Evolutionary conservation across 2,888 invertebrate genomes (phyloP).

Genomic region (Trichacis sp.): DNA sequence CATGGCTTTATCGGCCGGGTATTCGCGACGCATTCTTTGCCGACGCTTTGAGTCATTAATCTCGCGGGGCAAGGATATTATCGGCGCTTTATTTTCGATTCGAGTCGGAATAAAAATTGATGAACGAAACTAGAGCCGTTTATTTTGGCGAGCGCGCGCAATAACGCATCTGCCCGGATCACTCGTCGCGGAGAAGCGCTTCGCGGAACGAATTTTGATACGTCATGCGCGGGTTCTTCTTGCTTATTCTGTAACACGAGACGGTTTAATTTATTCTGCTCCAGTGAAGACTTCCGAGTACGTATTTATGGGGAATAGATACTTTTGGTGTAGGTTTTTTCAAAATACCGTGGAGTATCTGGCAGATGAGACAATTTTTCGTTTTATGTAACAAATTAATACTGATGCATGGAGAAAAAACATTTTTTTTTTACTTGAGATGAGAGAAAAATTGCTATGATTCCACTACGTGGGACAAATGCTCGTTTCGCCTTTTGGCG

Average conservation of each 20-base stretch:
- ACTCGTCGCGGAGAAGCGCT: not conserved
- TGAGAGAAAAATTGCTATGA: too few relatives aligned
- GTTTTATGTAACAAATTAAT: too few relatives aligned
- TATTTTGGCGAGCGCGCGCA: not conserved
- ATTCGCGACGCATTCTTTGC: not conserved
- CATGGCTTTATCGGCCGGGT: not conserved
- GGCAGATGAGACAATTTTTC: too few relatives aligned
- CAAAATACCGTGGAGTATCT: too few relatives aligned
- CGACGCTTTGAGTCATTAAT: not conserved
- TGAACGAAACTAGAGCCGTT: not conserved
- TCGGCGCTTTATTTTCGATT: too few relatives aligned
- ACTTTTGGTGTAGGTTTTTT: not conserved
- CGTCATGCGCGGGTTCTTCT: not conserved
- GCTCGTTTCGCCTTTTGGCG: too few relatives aligned
- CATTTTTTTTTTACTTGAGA: too few relatives aligned
- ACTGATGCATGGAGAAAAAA: too few relatives aligned
- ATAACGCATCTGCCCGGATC: conserved; percentile 2
- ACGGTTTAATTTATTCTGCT: conserved; percentile 4
- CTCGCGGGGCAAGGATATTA: not conserved
- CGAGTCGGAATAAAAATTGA: not conserved
- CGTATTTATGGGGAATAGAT: not conserved
- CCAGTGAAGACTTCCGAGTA: not conserved
- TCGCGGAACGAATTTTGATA: conserved; percentile 8
- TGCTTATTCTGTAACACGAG: conserved; percentile 6
- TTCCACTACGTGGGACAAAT: too few relatives aligned